Evolutionary conservation across 1,140 invertebrate genomes (phyloP).

Genomic region (Pachyrhynchus sulphureomaculatus): DNA sequence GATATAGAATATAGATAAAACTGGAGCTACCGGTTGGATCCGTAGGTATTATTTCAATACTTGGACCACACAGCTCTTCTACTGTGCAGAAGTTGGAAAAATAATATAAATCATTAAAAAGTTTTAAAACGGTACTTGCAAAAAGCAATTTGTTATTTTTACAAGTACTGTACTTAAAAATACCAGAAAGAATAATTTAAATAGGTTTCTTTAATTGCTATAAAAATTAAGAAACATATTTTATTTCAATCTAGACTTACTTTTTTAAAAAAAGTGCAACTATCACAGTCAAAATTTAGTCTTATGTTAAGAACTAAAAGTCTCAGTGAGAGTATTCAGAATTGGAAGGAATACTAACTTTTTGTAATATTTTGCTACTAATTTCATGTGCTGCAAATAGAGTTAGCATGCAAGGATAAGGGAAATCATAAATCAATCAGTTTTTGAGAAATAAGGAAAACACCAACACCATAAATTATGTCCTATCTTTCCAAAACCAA

Average conservation of each 20-base stretch:
- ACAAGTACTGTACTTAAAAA: neutral
- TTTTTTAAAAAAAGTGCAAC: slow-evolving; percentile 11
- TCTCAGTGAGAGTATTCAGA: neutral
- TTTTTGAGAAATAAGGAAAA: too few relatives aligned
- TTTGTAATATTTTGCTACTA: slow-evolving; percentile 1
- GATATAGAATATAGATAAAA: neutral
- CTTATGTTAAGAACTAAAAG: neutral
- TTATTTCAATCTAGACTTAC: neutral
- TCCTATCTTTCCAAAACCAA: too few relatives aligned
- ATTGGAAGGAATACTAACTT: neutral
- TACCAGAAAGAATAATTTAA: too few relatives aligned
- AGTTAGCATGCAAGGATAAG: slow-evolving; percentile 31
- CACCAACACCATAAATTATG: too few relatives aligned
- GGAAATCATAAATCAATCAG: too few relatives aligned
- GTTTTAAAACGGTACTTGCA: neutral
- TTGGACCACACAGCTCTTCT: slow-evolving; percentile 16
- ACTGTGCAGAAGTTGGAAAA: neutral
- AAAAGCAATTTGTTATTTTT: neutral
- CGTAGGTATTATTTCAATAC: slow-evolving; percentile 22
- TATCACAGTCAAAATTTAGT: slow-evolving; percentile 12
- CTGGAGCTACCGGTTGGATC: slow-evolving; percentile 21
- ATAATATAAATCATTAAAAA: neutral
- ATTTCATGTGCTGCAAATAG: neutral
- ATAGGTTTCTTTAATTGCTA: too few relatives aligned
- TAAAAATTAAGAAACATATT: neutral